phyloP scores from a whole-genome alignment of 2,888 invertebrate species.

The Hylaea fasciaria region DNA sequence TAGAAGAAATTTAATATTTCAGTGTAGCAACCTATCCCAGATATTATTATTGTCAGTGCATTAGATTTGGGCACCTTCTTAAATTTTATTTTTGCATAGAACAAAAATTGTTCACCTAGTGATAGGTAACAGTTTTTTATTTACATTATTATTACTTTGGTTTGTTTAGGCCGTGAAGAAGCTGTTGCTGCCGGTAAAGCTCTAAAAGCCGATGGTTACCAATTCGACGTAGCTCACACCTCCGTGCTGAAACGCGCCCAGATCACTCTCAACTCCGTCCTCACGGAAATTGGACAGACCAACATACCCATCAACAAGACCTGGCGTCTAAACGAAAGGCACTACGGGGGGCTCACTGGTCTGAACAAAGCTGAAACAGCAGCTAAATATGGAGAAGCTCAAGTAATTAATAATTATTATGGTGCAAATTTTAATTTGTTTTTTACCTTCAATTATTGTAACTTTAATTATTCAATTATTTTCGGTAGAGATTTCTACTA shows the following conservation, averaged over 20 bases:
- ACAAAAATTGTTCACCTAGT: not conserved
- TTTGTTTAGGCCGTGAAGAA: constrained; percentile 86
- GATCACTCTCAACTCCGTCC: constrained; percentile 88
- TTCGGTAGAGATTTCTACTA: too few relatives aligned
- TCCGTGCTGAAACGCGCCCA: constrained; percentile 92
- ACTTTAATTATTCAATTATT: too few relatives aligned
- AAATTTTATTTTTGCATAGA: too few relatives aligned
- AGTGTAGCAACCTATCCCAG: too few relatives aligned
- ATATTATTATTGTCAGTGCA: too few relatives aligned
- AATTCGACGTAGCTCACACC: constrained; percentile 92
- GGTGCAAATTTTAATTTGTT: not conserved
- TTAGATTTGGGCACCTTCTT: too few relatives aligned
- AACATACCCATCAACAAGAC: constrained; percentile 88
- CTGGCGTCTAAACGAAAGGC: constrained; percentile 95
- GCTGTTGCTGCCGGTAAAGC: constrained; percentile 90
- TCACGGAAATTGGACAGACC: constrained; percentile 88
- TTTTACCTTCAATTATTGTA: too few relatives aligned
- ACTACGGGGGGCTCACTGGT: constrained; percentile 94
- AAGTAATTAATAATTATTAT: constrained; percentile 85
- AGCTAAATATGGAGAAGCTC: constrained; percentile 92
- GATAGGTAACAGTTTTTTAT: not conserved
- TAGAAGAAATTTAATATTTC: too few relatives aligned
- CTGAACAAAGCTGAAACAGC: constrained; percentile 94
- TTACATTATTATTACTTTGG: not conserved
- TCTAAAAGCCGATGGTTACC: constrained; percentile 87